Evolutionary conservation across 2,888 invertebrate species (phyloP), one percentile per base, ranked within the genome.

Genomic region (Caenorhabditis sp.): DNA sequence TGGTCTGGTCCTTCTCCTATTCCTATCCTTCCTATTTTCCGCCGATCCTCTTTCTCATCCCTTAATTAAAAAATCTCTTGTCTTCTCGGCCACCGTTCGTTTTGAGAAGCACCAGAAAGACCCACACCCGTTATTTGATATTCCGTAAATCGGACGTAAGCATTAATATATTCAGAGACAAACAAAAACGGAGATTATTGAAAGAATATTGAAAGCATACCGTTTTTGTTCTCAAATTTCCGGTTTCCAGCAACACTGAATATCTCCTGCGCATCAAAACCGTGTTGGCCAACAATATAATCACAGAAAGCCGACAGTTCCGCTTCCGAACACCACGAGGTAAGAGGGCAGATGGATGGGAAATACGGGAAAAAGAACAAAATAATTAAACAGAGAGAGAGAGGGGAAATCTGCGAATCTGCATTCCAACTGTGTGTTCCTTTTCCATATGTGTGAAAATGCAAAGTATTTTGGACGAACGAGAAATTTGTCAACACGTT

Each of bases 251-350:
- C 65, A 88, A 91, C 76, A 90, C 90, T 4, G 90, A 90, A 68
- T 91, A 91, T 60, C 65, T 88, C 15, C 84, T 91, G 20, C 84
- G 87, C 18, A 91, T 91, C 56, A 88, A 84, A 50, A 91, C 91
- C 8, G 61, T 72, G 2, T 76, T 91, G 24, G 68, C 60, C 53
- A 88, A 87, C 71, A 86, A 87, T 20, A 76, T 88, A 0, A 82
- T 85, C 61, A 89, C 88, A 0, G 89, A 91, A 62, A 90, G 90
- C 47, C 88, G 88, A 22, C 87, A 88, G 55, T 91, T 91, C 68
- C 80, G 85, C 13, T 88, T 88, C 83, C 74, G 79, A 65, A 87
- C 86, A 15, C 86, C 85, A 20, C 77, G 72, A 76, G 85, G 87
- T 87, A 24, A 69, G 61, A 26, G 8, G 15, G 1, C 20, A 22